Evolutionary conservation across 2,797 vertebrate genomes (phyloP).

Genomic region (Tapirus indicus): DNA sequence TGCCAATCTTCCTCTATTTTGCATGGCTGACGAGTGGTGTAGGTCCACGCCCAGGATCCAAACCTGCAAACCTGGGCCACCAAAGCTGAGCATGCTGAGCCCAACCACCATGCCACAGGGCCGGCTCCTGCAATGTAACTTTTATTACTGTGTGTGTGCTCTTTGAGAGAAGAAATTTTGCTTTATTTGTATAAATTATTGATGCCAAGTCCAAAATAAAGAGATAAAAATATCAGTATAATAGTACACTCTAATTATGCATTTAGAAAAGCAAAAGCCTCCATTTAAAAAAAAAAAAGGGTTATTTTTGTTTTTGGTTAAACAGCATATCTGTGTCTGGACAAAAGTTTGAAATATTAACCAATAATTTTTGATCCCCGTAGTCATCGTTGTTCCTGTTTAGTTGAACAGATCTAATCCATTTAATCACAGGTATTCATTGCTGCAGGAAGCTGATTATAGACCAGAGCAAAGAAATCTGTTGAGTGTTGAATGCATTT

Average conservation of each 20-base stretch:
- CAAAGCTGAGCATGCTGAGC: too few relatives aligned
- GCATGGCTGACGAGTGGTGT: too few relatives aligned
- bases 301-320: background rate
- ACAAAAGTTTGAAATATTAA: conserved; percentile 5
- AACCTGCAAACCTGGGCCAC: too few relatives aligned
- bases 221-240: background rate
- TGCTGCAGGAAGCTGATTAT: background rate
- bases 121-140: background rate
- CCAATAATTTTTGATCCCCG: background rate
- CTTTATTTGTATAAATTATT: background rate
- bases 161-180: background rate
- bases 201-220: background rate
- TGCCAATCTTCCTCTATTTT: too few relatives aligned
- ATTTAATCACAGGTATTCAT: background rate
- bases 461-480: conserved; percentile 3
- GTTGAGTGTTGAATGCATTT: conserved; percentile 12
- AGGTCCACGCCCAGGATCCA: too few relatives aligned
- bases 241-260: background rate
- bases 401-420: background rate
- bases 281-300: background rate
- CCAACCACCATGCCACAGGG: too few relatives aligned
- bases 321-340: background rate
- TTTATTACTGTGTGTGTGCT: background rate
- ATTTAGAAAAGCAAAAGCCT: background rate
- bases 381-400: background rate